These are phyloP conservation scores for Numida meleagris DNA, from an alignment of 2,113 vertebrate species.

Conservation along the genomic window DNA sequence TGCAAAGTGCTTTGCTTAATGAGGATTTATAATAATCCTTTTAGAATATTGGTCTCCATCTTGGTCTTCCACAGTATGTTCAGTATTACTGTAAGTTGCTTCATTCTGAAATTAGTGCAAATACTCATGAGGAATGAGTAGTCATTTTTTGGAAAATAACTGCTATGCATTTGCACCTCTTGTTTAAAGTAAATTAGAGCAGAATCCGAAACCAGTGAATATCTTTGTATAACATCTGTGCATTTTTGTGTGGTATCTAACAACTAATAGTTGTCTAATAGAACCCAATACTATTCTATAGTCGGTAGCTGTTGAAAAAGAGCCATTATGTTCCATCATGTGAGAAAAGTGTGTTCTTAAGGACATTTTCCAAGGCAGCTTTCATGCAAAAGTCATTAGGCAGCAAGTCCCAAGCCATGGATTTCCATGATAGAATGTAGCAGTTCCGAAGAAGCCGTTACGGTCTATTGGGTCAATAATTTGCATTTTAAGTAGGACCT, in stretches of 20 bases:
- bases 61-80: not conserved
- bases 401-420: constrained; percentile 33
- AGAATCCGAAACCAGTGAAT: not conserved
- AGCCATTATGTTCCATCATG: constrained; percentile 27
- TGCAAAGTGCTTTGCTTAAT: not conserved
- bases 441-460: constrained; percentile 8
- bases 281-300: not conserved
- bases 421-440: constrained; percentile 21
- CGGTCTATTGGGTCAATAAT: constrained; percentile 42
- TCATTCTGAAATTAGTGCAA: not conserved
- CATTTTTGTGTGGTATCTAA: not conserved
- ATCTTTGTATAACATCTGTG: not conserved
- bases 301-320: constrained; percentile 14
- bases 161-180: not conserved
- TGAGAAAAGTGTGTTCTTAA: constrained; percentile 56
- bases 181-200: not conserved
- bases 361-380: constrained; percentile 36
- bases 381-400: constrained; percentile 34
- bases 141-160: not conserved
- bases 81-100: not conserved
- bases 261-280: not conserved
- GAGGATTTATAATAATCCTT: not conserved
- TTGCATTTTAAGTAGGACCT: constrained; percentile 59
- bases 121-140: not conserved
- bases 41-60: not conserved